phyloP scores from a whole-genome alignment of 2,797 vertebrate species.

The Vipera ursinii region DNA sequence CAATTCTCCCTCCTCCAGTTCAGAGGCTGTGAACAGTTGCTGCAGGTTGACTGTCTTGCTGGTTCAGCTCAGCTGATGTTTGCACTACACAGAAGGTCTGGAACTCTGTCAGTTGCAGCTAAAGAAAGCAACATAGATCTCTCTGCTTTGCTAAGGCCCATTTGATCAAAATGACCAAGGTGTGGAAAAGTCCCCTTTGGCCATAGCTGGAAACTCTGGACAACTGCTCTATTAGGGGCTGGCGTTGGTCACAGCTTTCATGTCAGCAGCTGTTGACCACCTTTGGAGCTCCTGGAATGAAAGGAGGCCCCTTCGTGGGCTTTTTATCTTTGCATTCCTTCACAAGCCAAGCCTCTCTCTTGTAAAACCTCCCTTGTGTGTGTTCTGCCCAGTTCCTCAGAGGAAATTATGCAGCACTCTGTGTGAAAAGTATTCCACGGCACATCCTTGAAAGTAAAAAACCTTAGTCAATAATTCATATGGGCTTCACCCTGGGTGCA shows the following conservation, averaged over 20 bases:
- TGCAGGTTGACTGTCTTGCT: background rate
- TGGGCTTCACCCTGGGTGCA: conserved; percentile 70
- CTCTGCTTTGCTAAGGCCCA: background rate
- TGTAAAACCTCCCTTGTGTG: conserved; percentile 60
- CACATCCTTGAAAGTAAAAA: conserved; percentile 79
- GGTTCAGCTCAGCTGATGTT: background rate
- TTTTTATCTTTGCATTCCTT: conserved; percentile 18
- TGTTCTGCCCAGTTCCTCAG: conserved; percentile 74
- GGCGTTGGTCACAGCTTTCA: background rate
- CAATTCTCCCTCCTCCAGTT: background rate
- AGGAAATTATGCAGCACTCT: conserved; percentile 80
- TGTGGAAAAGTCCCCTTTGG: background rate
- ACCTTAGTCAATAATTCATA: conserved; percentile 82
- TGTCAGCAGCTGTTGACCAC: too few relatives aligned
- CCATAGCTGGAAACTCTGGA: background rate
- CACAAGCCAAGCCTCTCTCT: conserved; percentile 52
- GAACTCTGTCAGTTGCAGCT: background rate
- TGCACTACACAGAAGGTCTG: background rate
- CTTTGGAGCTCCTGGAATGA: too few relatives aligned
- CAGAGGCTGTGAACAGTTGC: background rate
- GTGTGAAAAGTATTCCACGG: conserved; percentile 75
- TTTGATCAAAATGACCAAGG: background rate
- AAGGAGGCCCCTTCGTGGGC: too few relatives aligned
- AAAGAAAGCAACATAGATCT: background rate
- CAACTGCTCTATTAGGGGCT: background rate